Conservation (phyloP, 2,888 invertebrate genomes). For the Leptinotarsa haldemani region DNA sequence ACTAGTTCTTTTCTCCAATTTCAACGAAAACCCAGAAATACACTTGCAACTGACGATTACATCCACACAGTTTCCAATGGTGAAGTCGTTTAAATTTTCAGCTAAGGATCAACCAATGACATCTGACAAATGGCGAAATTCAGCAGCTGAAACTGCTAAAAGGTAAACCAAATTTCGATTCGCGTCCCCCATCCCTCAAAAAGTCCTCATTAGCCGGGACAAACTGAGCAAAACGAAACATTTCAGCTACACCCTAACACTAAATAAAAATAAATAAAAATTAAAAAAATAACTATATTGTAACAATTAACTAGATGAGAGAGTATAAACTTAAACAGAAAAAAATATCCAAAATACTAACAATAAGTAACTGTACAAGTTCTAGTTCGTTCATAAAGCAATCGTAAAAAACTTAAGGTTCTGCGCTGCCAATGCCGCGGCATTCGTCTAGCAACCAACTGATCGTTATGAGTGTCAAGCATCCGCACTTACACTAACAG, state of each 20-base stretch:
- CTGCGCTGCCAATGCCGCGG: slow-evolving; percentile 9
- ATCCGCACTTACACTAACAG: background rate
- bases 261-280: slow-evolving; percentile 55
- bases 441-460: background rate
- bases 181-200: too few relatives aligned
- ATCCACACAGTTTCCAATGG: background rate
- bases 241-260: slow-evolving; percentile 35
- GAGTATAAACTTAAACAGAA: slow-evolving; percentile 56
- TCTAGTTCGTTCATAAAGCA: slow-evolving; percentile 2
- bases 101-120: too few relatives aligned
- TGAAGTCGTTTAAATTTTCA: background rate
- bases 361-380: slow-evolving; percentile 49
- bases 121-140: background rate
- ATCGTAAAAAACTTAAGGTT: slow-evolving; percentile 14
- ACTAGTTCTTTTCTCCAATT: background rate
- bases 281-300: slow-evolving; percentile 53
- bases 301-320: slow-evolving; percentile 53
- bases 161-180: too few relatives aligned
- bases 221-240: background rate
- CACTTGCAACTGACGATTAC: slow-evolving; percentile 32
- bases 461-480: background rate
- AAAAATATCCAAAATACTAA: slow-evolving; percentile 48
- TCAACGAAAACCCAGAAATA: slow-evolving; percentile 13
- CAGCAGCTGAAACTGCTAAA: background rate
- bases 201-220: too few relatives aligned